Percentiles rank a stretch among this genome's conserved stretches.
Conservation (phyloP, 2,113 vertebrate species). For the Cyanoliseus patagonus region DNA sequence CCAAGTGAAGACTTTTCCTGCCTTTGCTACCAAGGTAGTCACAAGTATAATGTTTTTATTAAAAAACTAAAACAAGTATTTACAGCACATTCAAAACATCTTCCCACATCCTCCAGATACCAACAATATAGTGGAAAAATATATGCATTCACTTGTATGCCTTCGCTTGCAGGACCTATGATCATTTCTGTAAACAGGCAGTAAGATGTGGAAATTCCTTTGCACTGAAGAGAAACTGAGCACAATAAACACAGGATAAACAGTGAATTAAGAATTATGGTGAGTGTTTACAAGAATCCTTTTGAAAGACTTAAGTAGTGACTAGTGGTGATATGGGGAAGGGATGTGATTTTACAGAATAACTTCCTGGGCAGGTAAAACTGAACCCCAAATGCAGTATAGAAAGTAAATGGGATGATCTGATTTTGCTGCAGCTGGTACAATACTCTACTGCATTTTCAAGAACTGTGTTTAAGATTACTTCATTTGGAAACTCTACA, state of each 20-base stretch:
- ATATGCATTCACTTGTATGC: background rate
- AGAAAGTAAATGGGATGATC: background rate
- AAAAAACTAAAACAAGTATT: slow-evolving; percentile 12
- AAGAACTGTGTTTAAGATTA: background rate
- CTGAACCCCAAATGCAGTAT: background rate
- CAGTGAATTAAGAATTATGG: background rate
- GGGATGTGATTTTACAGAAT: background rate
- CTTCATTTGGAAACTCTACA: background rate
- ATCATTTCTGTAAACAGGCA: slow-evolving; percentile 41
- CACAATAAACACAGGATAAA: background rate
- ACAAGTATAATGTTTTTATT: background rate
- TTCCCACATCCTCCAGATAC: slow-evolving; percentile 19
- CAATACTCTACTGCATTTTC: background rate
- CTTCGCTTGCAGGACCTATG: background rate
- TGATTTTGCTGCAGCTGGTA: background rate
- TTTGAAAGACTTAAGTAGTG: rapidly evolving
- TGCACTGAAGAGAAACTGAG: slow-evolving; percentile 7
- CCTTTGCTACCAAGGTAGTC: background rate
- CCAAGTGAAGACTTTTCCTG: background rate
- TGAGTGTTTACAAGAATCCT: background rate
- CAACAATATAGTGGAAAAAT: background rate
- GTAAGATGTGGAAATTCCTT: slow-evolving; percentile 52
- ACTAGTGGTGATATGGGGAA: background rate
- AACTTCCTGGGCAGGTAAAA: background rate
- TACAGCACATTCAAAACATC: slow-evolving; percentile 11